These are phyloP conservation scores for Prunella fulvescens DNA, from an alignment of 2,113 vertebrate species.

Conservation along the genomic window DNA sequence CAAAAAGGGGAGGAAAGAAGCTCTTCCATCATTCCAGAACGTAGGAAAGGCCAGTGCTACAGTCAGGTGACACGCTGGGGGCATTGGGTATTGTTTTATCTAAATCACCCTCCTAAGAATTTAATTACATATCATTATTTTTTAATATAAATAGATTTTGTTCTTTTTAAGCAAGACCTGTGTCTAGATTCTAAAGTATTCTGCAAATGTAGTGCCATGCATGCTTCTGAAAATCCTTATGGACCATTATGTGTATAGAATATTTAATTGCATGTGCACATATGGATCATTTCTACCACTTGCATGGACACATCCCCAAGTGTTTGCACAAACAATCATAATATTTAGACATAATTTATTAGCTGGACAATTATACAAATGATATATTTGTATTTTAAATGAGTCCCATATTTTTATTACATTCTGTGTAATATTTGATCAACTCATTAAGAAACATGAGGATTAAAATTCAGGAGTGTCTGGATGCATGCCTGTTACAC, in stretches of 20 bases:
- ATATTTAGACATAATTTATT: slow-evolving; percentile 25
- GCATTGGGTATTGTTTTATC: not conserved
- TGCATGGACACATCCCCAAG: not conserved
- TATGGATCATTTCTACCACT: not conserved
- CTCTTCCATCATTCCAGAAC: not conserved
- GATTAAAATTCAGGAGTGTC: slow-evolving; percentile 45
- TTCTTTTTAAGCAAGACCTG: not conserved
- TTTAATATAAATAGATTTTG: not conserved
- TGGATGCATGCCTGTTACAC: slow-evolving; percentile 8
- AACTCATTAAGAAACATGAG: slow-evolving; percentile 35
- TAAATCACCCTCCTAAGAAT: not conserved
- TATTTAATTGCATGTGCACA: not conserved
- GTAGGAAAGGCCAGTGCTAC: not conserved
- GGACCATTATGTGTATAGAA: not conserved
- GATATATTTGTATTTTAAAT: slow-evolving; percentile 20
- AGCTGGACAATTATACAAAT: slow-evolving; percentile 23
- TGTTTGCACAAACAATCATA: slow-evolving; percentile 2
- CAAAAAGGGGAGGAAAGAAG: not conserved
- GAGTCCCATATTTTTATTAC: not conserved
- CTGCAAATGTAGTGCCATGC: not conserved
- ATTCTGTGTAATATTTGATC: slow-evolving; percentile 7
- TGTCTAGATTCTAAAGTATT: not conserved
- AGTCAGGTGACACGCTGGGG: not conserved
- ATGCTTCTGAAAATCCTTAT: not conserved
- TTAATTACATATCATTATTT: not conserved